Percentiles rank a stretch among this genome's conserved stretches.
Conservation (phyloP, 2,113 vertebrate species). For the Rhodinocichla rosea region DNA sequence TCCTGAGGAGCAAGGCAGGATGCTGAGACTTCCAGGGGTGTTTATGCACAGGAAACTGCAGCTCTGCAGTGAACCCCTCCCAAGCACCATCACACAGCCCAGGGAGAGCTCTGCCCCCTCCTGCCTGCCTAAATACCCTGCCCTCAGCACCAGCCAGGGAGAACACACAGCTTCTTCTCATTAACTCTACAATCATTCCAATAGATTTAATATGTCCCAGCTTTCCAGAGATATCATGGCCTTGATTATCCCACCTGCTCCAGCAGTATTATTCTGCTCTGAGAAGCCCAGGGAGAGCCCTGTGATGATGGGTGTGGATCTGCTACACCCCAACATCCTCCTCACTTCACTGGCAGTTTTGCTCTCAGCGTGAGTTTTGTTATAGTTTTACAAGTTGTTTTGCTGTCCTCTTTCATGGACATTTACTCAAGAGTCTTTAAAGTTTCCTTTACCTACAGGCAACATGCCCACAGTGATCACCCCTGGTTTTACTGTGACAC, state of each 20-base stretch:
- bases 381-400: background rate
- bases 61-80: too few relatives aligned
- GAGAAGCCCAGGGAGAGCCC: background rate
- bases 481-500: background rate
- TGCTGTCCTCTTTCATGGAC: background rate
- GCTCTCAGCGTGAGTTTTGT: background rate
- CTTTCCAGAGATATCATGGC: background rate
- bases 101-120: fast-evolving
- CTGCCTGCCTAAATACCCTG: background rate
- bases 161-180: background rate
- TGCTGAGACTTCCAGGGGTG: background rate
- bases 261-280: background rate
- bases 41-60: background rate
- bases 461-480: fast-evolving
- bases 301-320: background rate
- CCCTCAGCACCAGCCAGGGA: background rate
- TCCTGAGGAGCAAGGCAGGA: fast-evolving
- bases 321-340: background rate
- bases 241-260: background rate
- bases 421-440: background rate
- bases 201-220: background rate
- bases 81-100: fast-evolving
- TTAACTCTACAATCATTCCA: background rate
- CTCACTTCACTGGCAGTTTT: background rate
- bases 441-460: background rate